Percentiles rank a stretch among this genome's conserved stretches.
Conservation (phyloP, 2,113 vertebrate species). For the Planiliza haematocheilus region DNA sequence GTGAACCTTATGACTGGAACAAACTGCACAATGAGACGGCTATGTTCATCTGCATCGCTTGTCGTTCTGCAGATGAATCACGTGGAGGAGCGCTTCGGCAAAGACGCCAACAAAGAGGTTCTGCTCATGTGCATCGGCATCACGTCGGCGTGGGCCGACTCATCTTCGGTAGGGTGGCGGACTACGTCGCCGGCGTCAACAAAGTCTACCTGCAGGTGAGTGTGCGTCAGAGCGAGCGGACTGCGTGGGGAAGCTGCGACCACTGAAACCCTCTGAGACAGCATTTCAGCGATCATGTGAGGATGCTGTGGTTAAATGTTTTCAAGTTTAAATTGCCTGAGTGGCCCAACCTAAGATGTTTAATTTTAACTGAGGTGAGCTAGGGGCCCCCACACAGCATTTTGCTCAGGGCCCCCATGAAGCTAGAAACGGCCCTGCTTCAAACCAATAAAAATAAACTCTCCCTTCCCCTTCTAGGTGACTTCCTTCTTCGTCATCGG, state of each 20-base stretch:
- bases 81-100: constrained; percentile 88
- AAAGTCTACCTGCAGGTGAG: constrained; percentile 96
- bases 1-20: background rate
- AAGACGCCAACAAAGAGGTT: constrained; percentile 85
- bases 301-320: too few relatives aligned
- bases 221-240: background rate
- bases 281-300: background rate
- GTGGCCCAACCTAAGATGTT: too few relatives aligned
- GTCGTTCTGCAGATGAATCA: constrained; percentile 89
- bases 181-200: constrained; percentile 91
- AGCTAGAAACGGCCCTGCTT: too few relatives aligned
- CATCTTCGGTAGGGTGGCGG: constrained; percentile 91
- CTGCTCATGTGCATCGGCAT: constrained; percentile 94
- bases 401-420: too few relatives aligned
- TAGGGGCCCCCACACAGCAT: too few relatives aligned
- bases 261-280: constrained; percentile 18
- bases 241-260: background rate
- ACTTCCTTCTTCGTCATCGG: constrained; percentile 94
- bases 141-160: constrained; percentile 93
- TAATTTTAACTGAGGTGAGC: too few relatives aligned
- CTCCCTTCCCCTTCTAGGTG: constrained; percentile 83
- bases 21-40: background rate
- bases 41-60: constrained; percentile 3
- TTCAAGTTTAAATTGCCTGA: too few relatives aligned
- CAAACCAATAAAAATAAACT: too few relatives aligned